These are phyloP conservation scores for Sinodicranocentrus sp. DNA, from an alignment of 2,888 invertebrate genomes.

Conservation along the genomic window DNA sequence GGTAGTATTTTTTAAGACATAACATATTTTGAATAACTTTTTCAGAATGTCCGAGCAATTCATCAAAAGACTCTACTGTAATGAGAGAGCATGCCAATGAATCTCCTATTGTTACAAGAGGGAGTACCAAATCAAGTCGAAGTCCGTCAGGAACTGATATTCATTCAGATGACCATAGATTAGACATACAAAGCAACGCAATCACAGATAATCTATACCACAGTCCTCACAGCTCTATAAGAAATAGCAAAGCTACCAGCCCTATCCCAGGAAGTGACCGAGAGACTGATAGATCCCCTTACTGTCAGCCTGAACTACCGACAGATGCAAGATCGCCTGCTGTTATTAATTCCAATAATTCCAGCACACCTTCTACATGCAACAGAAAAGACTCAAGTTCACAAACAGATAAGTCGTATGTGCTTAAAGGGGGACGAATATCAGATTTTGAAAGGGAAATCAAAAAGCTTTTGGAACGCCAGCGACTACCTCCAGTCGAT, in stretches of 20 bases:
- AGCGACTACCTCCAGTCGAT: constrained; percentile 80
- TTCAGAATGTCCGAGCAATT: constrained; percentile 56
- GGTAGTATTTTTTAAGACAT: neutral
- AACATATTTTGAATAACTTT: neutral
- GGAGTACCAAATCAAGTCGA: constrained; percentile 63
- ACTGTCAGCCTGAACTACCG: constrained; percentile 30
- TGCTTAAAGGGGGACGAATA: constrained; percentile 74
- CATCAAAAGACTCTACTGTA: constrained; percentile 56
- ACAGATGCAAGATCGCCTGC: constrained; percentile 50
- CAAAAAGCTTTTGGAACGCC: constrained; percentile 87
- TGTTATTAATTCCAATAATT: constrained; percentile 56
- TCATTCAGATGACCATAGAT: constrained; percentile 36
- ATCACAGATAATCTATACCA: constrained; percentile 41
- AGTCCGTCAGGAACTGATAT: constrained; percentile 57
- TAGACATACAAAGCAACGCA: constrained; percentile 58
- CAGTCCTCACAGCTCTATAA: constrained; percentile 55
- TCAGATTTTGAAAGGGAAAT: constrained; percentile 88
- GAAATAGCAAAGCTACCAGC: constrained; percentile 65
- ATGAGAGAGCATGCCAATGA: constrained; percentile 34
- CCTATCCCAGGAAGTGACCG: constrained; percentile 60
- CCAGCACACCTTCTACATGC: constrained; percentile 75
- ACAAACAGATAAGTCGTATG: constrained; percentile 76
- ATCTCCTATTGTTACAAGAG: constrained; percentile 50
- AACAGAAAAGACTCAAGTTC: constrained; percentile 75
- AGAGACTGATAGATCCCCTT: constrained; percentile 57